These are phyloP conservation scores for Dicrurus megarhynchus DNA, from an alignment of 2,113 vertebrate species.

Conservation along the genomic window DNA sequence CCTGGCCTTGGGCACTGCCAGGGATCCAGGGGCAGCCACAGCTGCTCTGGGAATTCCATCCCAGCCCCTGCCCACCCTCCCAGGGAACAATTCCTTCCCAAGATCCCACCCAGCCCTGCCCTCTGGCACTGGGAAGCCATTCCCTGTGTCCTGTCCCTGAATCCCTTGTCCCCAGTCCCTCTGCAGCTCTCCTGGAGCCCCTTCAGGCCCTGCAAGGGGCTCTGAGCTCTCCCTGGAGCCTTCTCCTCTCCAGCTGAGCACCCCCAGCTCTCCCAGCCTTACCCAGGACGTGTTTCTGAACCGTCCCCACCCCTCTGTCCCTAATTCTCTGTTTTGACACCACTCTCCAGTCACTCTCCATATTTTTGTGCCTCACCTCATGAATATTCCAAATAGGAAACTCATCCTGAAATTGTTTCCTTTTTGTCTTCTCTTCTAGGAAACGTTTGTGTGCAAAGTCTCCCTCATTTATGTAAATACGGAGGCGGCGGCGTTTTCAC, in stretches of 20 bases:
- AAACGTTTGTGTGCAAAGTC: slow-evolving; percentile 38
- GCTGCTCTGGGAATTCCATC: neutral
- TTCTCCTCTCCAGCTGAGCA: neutral
- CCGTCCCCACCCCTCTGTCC: neutral
- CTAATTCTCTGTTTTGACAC: neutral
- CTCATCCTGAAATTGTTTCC: slow-evolving; percentile 18
- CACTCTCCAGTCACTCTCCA: neutral
- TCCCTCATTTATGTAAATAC: slow-evolving; percentile 47
- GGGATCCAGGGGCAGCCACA: neutral
- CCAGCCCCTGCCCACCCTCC: neutral
- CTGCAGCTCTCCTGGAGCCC: neutral
- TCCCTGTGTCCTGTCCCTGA: neutral
- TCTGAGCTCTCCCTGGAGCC: neutral
- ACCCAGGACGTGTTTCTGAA: neutral
- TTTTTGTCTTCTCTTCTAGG: slow-evolving; percentile 19
- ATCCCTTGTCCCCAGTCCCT: neutral
- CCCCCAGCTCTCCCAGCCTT: neutral
- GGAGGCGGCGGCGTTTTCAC: neutral
- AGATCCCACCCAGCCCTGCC: neutral
- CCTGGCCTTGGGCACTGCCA: neutral
- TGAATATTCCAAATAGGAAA: slow-evolving; percentile 48
- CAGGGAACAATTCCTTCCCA: neutral
- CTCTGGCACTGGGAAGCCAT: neutral
- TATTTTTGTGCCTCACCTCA: neutral
- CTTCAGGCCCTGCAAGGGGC: neutral